Evolutionary conservation across 1,140 invertebrate species (phyloP).

Genomic region (Bicyclus anynana): DNA sequence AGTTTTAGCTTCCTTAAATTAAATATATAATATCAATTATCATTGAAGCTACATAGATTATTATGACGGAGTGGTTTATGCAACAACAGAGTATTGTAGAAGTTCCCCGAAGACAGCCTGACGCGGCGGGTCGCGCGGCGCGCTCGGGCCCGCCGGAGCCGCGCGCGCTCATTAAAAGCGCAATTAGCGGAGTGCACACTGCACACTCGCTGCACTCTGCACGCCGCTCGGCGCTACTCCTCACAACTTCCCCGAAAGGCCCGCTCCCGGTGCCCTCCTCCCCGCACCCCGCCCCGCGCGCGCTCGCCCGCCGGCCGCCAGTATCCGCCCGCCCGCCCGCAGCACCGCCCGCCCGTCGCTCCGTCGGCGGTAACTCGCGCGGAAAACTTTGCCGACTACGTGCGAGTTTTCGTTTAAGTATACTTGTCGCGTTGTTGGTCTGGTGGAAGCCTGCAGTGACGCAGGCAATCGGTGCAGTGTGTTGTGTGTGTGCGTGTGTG

Average conservation of each 20-base stretch:
- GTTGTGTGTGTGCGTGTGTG: too few relatives aligned
- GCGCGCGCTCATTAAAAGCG: conserved; percentile 49
- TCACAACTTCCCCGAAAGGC: conserved; percentile 53
- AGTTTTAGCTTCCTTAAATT: too few relatives aligned
- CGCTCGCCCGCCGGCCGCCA: background rate
- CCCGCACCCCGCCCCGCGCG: background rate
- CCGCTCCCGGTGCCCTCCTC: background rate
- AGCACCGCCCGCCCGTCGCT: background rate
- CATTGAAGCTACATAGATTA: too few relatives aligned
- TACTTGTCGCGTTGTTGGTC: too few relatives aligned
- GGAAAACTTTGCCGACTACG: background rate
- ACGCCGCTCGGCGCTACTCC: conserved; percentile 60
- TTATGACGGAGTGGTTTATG: too few relatives aligned
- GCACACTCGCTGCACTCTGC: conserved; percentile 39
- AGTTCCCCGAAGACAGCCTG: too few relatives aligned
- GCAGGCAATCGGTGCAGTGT: too few relatives aligned
- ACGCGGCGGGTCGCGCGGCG: too few relatives aligned
- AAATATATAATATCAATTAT: too few relatives aligned
- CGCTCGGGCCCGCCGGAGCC: conserved; percentile 8
- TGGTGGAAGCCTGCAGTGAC: too few relatives aligned
- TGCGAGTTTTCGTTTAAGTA: too few relatives aligned
- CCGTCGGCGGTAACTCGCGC: background rate
- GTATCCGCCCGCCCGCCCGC: background rate
- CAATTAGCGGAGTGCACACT: conserved; percentile 56
- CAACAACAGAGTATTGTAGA: too few relatives aligned